phyloP scores from a whole-genome alignment of 1,140 invertebrate species.

The Cydia amplana region DNA sequence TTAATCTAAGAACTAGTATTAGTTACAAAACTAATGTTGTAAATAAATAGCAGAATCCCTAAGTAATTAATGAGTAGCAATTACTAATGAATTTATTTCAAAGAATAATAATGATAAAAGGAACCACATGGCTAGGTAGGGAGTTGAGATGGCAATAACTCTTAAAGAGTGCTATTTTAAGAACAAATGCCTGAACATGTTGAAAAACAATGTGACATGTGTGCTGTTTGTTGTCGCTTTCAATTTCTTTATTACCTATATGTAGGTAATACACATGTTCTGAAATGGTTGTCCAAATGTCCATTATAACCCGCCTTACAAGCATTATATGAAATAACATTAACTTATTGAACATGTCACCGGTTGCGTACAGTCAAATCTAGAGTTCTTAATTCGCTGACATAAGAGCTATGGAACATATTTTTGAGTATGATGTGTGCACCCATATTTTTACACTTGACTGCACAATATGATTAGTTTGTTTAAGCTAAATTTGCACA shows the following conservation, averaged over 20 bases:
- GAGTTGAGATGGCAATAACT: constrained; percentile 7
- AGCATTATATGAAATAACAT: too few relatives aligned
- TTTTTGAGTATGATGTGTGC: too few relatives aligned
- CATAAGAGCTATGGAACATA: too few relatives aligned
- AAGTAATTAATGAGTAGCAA: constrained; percentile 4
- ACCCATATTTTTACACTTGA: too few relatives aligned
- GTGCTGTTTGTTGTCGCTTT: not conserved
- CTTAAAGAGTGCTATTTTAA: constrained; percentile 1
- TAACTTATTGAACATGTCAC: too few relatives aligned
- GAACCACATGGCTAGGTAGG: not conserved
- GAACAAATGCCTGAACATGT: not conserved
- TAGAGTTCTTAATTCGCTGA: too few relatives aligned
- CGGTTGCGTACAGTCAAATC: too few relatives aligned
- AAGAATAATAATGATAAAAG: not conserved
- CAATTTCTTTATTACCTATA: not conserved
- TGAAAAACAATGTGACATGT: not conserved
- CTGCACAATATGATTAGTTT: too few relatives aligned
- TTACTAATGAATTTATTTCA: not conserved
- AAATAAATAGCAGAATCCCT: not conserved
- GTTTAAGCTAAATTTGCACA: too few relatives aligned
- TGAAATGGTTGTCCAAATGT: too few relatives aligned
- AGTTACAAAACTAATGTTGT: not conserved
- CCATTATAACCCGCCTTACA: too few relatives aligned
- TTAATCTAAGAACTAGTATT: too few relatives aligned
- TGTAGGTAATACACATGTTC: not conserved